phyloP scores from a whole-genome alignment of 2,888 invertebrate genomes.

The Metopia argyrocephala region DNA sequence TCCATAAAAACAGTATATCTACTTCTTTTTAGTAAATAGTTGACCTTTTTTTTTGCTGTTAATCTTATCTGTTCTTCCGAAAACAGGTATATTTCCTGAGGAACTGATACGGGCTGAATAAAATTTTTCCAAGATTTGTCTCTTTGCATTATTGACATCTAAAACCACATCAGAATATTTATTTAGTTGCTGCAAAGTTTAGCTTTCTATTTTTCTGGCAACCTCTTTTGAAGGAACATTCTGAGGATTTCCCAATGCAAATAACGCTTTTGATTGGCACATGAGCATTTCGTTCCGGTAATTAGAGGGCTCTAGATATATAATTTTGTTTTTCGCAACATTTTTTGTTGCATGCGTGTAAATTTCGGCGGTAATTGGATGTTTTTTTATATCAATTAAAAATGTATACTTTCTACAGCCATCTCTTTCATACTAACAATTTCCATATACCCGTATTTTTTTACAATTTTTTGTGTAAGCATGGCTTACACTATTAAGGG shows the following conservation, averaged over 20 bases:
- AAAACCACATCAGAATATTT: neutral
- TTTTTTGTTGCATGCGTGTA: neutral
- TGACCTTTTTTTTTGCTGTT: neutral
- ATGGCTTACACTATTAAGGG: neutral
- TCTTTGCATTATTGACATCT: neutral
- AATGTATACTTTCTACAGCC: slow-evolving; percentile 12
- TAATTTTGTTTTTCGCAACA: neutral
- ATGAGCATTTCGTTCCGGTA: neutral
- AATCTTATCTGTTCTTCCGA: neutral
- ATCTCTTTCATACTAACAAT: neutral
- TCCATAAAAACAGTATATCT: neutral
- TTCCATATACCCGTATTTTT: neutral
- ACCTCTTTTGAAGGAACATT: no score
- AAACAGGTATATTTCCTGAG: slow-evolving; percentile 3
- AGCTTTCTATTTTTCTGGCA: no score
- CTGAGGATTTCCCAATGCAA: neutral
- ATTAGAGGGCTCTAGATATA: neutral
- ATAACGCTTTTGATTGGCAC: neutral
- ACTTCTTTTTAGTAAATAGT: neutral
- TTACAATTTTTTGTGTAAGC: neutral
- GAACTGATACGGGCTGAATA: no score
- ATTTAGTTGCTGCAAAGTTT: no score
- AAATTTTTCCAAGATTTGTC: neutral
- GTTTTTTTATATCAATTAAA: neutral
- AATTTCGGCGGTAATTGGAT: neutral